Conservation (phyloP, 2,113 vertebrate species). For the Meles meles region DNA sequence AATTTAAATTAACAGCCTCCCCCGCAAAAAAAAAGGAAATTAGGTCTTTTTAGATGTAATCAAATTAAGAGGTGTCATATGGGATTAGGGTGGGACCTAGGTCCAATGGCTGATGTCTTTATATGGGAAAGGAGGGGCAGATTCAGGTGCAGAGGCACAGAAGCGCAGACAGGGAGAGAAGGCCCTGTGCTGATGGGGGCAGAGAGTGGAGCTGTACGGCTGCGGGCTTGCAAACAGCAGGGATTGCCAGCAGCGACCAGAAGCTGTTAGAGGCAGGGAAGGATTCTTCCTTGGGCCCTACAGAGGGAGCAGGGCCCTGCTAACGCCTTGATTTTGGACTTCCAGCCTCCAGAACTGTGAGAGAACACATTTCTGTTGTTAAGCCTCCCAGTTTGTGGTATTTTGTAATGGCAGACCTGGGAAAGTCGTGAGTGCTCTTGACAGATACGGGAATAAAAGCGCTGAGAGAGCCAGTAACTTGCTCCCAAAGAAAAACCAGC, state of each 20-base stretch:
- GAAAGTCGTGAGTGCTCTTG: neutral
- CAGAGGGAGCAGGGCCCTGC: too few species aligned
- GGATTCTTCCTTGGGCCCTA: too few species aligned
- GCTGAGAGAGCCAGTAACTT: neutral
- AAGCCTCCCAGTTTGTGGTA: neutral
- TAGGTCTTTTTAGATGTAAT: neutral
- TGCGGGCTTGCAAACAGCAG: neutral
- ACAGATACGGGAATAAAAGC: neutral
- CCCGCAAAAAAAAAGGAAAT: neutral
- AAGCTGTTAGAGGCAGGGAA: neutral
- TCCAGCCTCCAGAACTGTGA: neutral
- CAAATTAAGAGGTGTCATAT: neutral
- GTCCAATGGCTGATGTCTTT: neutral
- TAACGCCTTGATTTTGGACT: neutral
- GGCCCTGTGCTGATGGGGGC: neutral
- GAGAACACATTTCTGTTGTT: neutral
- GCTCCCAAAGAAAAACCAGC: neutral
- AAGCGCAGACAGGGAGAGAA: neutral
- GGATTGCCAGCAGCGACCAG: neutral
- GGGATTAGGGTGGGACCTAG: neutral
- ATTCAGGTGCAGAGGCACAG: neutral
- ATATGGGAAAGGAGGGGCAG: neutral
- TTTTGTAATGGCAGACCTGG: neutral
- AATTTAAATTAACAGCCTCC: too few species aligned
- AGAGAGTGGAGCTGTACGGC: rapidly evolving